Evolutionary conservation across 1,140 invertebrate genomes (phyloP), one percentile per base, ranked within the genome.

Genomic region (Procambarus virginalis): DNA sequence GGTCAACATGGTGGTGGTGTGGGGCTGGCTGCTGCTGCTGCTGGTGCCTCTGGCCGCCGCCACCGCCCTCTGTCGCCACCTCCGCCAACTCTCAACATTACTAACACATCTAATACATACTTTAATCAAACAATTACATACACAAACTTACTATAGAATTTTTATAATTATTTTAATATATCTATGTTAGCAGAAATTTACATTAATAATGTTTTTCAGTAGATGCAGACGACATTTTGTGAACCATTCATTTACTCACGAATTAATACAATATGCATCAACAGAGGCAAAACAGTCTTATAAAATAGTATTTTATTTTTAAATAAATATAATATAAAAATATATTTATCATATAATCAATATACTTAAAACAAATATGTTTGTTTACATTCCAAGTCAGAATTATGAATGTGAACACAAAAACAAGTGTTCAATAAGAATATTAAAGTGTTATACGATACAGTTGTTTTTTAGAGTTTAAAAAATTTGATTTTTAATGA

Each of bases 1-100:
- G 34, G 81, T 34, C 49, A 84, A 89, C 88, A 89, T 73, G 0
- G 2, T 73, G 8, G 22, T 70, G 68, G 10, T 20, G 17, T 68
- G 10, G 10, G 5, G 6, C 34, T 2, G 22, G 20, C n/a, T 64
- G 10, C 20, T 1, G 60, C 60, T 17, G 51, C 0, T 9, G 51
- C 9, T 64, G 5, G 14, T 55, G 51, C 12, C 8, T 9, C 51
- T 2, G 14, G 5, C 64, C 12, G 68, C 68, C 34, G n/a, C 68
- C 34, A 22, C 68, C 34, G 68, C 68, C 22, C n/a, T 73, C 68
- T 73, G 22, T 2, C 20, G 64, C 60, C 10, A 4, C 60, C 60
- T 12, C 14, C 60, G 17, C 51, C 12, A 55, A 55, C 51, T 55
- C 51, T 55, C 51, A 9, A 55, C 51, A 55, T 55, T 12, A 4